Conservation (phyloP, 2,888 invertebrate genomes). For the Metallyticus violacea region DNA sequence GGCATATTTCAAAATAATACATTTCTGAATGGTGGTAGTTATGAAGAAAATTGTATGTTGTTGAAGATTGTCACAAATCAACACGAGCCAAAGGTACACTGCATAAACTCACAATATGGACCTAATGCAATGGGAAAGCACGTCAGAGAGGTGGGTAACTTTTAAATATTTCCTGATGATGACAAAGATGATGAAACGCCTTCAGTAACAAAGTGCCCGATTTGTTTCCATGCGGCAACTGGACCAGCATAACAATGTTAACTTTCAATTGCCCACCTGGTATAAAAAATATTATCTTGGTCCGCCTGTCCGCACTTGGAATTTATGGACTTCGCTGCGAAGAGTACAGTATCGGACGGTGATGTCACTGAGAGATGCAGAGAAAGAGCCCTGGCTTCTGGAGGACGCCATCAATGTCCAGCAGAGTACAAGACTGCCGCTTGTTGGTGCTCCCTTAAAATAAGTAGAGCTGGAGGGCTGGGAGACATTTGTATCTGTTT, state of each 20-base stretch:
- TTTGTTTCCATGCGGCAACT: too few relatives aligned
- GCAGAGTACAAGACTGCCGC: neutral
- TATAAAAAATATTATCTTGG: neutral
- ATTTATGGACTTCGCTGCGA: neutral
- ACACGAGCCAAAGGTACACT: too few relatives aligned
- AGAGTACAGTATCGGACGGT: neutral
- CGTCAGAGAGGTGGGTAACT: neutral
- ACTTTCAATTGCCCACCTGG: neutral
- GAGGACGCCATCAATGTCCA: neutral
- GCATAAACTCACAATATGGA: neutral
- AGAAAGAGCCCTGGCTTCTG: neutral
- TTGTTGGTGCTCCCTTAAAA: neutral
- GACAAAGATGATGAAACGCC: neutral
- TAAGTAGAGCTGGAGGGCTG: neutral
- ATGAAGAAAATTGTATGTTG: too few relatives aligned
- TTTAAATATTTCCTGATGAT: neutral
- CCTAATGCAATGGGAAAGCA: neutral
- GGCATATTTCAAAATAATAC: too few relatives aligned
- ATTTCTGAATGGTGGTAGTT: too few relatives aligned
- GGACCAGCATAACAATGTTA: neutral
- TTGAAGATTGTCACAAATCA: too few relatives aligned
- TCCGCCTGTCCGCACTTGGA: neutral
- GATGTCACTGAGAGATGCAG: neutral
- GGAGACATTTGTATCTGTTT: neutral
- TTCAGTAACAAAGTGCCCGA: neutral